These are phyloP conservation scores for Pterostichus madidus DNA, from an alignment of 2,888 invertebrate genomes.

Conservation along the genomic window DNA sequence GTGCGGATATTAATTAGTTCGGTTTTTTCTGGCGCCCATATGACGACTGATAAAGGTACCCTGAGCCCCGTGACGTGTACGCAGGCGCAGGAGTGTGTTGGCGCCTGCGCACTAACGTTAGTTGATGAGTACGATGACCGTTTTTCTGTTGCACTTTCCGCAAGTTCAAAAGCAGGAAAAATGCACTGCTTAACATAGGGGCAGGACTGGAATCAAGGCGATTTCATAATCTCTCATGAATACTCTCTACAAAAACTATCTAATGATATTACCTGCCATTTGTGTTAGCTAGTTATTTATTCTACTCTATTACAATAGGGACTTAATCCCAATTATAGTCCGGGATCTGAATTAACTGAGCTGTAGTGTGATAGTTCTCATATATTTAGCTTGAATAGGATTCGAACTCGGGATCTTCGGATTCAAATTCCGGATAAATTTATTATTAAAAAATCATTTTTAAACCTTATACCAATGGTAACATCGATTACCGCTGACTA, in stretches of 20 bases:
- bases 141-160: conserved; percentile 49
- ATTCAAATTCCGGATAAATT: too few species aligned
- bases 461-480: too few species aligned
- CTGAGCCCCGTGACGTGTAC: conserved; percentile 24
- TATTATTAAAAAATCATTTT: too few species aligned
- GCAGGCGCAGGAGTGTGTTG: background rate
- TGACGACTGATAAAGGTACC: conserved; percentile 63
- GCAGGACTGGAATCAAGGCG: conserved; percentile 11
- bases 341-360: too few species aligned
- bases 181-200: conserved; percentile 21
- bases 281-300: too few species aligned
- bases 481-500: too few species aligned
- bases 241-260: background rate
- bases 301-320: too few species aligned
- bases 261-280: background rate
- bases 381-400: too few species aligned
- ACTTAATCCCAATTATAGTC: too few species aligned
- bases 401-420: too few species aligned
- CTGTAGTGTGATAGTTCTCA: too few species aligned
- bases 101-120: background rate
- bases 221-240: background rate
- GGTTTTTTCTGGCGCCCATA: conserved; percentile 63
- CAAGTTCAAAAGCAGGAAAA: conserved; percentile 49
- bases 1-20: conserved; percentile 48
- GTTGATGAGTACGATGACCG: conserved; percentile 43